phyloP scores from a whole-genome alignment of 2,888 invertebrate species.

The Smittia sp. region DNA sequence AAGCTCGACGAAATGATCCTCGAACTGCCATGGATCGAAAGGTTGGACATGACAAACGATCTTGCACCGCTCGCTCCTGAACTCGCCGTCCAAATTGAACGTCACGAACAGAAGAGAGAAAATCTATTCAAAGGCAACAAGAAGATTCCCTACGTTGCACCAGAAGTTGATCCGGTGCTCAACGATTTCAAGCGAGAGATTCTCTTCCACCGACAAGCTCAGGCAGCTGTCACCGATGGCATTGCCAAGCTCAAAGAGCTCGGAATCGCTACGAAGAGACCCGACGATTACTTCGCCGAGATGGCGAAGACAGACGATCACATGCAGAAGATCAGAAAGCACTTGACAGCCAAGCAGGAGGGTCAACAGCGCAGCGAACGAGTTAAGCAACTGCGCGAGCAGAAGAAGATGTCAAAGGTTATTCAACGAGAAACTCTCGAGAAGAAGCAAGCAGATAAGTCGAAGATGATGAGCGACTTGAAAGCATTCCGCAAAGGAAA shows the following conservation, averaged over 20 bases:
- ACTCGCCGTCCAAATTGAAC: conserved; percentile 71
- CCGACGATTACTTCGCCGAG: conserved; percentile 97
- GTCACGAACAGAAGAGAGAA: conserved; percentile 68
- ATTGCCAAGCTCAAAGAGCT: conserved; percentile 73
- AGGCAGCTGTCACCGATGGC: conserved; percentile 79
- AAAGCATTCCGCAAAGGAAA: conserved; percentile 89
- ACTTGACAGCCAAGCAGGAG: conserved; percentile 78
- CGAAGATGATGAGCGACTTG: conserved; percentile 85
- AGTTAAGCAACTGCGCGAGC: conserved; percentile 81
- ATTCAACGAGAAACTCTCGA: conserved; percentile 79
- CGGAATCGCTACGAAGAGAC: conserved; percentile 75
- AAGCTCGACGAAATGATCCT: conserved; percentile 70
- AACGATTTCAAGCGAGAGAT: conserved; percentile 93
- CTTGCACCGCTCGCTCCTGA: conserved; percentile 84
- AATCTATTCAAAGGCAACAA: conserved; percentile 66
- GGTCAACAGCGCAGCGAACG: conserved; percentile 85
- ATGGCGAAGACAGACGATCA: conserved; percentile 98
- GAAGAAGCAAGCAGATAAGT: conserved; percentile 86
- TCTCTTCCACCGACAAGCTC: conserved; percentile 80
- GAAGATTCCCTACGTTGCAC: conserved; percentile 62
- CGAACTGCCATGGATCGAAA: conserved; percentile 81
- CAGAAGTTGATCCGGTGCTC: conserved; percentile 72
- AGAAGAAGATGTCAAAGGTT: conserved; percentile 90
- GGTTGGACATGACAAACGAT: conserved; percentile 72
- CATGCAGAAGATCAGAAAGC: conserved; percentile 91